phyloP scores from a whole-genome alignment of 1,140 invertebrate species.

The Akabosia matsudoensis region DNA sequence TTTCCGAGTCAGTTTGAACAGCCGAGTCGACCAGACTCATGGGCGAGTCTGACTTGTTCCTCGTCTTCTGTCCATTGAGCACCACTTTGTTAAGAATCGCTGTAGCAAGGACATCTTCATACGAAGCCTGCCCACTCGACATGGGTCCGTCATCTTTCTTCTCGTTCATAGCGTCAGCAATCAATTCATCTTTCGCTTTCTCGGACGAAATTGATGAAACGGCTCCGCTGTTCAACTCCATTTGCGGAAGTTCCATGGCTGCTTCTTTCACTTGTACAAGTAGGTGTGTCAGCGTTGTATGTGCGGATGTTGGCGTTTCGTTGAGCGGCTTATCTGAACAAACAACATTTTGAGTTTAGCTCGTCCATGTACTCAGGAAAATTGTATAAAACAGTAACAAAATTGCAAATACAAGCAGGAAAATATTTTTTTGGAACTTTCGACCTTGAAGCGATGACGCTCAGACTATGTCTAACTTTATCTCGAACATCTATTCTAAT shows the following conservation, averaged over 20 bases:
- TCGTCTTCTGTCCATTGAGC: slow-evolving; percentile 8
- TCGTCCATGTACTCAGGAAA: background rate
- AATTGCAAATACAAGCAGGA: background rate
- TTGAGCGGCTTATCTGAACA: slow-evolving; percentile 14
- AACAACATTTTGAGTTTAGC: background rate
- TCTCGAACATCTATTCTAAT: no score
- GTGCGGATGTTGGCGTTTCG: slow-evolving; percentile 16
- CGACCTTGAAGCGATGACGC: background rate
- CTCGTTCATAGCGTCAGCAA: background rate
- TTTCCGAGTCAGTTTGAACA: slow-evolving; percentile 38
- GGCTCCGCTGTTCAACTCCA: background rate
- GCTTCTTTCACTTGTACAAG: slow-evolving; percentile 20
- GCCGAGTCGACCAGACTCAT: slow-evolving; percentile 39
- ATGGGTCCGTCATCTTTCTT: background rate
- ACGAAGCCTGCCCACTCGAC: background rate
- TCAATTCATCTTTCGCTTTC: background rate
- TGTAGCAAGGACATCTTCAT: slow-evolving; percentile 38
- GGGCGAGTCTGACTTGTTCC: slow-evolving; percentile 20
- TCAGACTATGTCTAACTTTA: background rate
- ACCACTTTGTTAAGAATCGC: slow-evolving; percentile 42
- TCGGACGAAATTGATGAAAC: background rate
- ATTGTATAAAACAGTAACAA: background rate
- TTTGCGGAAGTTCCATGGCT: slow-evolving; percentile 23
- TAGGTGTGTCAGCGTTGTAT: slow-evolving; percentile 27
- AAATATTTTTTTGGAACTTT: slow-evolving; percentile 9